phyloP scores from a whole-genome alignment of 1,140 invertebrate genomes.

The Cepaea nemoralis region DNA sequence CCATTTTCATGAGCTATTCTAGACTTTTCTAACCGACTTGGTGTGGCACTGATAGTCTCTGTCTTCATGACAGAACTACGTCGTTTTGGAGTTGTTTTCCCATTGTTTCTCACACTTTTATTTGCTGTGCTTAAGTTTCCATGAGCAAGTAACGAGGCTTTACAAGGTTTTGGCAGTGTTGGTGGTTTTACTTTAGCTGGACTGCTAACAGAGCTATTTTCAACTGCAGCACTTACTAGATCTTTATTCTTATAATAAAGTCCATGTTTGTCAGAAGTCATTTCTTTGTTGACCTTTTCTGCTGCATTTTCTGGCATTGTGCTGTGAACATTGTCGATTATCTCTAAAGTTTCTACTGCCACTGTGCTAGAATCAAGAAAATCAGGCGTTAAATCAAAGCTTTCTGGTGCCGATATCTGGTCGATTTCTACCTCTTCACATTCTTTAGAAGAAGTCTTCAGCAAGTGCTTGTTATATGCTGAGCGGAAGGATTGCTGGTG shows the following conservation, averaged over 20 bases:
- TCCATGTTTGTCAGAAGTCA: not conserved
- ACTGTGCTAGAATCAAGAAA: not conserved
- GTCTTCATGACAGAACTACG: not conserved
- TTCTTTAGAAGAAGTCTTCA: not conserved
- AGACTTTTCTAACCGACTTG: not conserved
- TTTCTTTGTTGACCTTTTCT: not conserved
- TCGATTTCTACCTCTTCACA: no score
- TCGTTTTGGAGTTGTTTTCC: not conserved
- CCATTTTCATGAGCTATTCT: no score
- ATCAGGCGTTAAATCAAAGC: not conserved
- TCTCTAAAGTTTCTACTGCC: not conserved
- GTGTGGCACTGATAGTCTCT: not conserved
- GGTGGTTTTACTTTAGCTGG: not conserved
- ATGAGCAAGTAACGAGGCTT: not conserved
- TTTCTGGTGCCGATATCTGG: no score
- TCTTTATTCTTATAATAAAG: not conserved
- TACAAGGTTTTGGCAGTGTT: conserved; percentile 1
- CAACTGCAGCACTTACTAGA: not conserved
- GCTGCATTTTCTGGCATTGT: not conserved
- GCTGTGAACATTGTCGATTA: not conserved
- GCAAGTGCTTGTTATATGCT: conserved; percentile 19
- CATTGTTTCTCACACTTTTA: not conserved
- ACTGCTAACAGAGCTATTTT: not conserved
- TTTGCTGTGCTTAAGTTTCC: not conserved
- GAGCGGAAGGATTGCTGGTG: not conserved